Percentiles rank a stretch among this genome's conserved stretches.
Evolutionary conservation across 1,140 invertebrate species (phyloP).

Genomic region (Leptestheria dahalacensis): DNA sequence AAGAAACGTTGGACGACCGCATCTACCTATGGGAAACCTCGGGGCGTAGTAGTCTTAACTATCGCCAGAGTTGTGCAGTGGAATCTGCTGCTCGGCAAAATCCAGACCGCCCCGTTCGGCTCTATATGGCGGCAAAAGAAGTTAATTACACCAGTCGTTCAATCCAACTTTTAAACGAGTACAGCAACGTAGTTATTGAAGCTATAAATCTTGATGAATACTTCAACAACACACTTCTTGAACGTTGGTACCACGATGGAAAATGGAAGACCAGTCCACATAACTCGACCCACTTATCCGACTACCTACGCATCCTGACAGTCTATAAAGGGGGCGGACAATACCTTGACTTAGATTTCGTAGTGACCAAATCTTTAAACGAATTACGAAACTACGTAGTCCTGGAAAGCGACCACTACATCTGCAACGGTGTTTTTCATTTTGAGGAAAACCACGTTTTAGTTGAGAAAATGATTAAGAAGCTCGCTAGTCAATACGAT

Average conservation of each 20-base stretch:
- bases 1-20: background rate
- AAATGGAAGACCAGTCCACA: constrained; percentile 36
- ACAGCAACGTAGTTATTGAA: constrained; percentile 38
- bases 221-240: constrained; percentile 40
- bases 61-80: constrained; percentile 45
- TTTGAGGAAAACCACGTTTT: background rate
- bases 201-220: constrained; percentile 42
- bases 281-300: constrained; percentile 44
- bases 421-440: constrained; percentile 2
- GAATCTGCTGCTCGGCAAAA: constrained; percentile 47
- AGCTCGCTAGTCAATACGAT: background rate
- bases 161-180: constrained; percentile 19
- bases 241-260: constrained; percentile 38
- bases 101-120: constrained; percentile 33
- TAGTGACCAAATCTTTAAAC: constrained; percentile 36
- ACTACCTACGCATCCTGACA: constrained; percentile 50
- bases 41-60: constrained; percentile 28
- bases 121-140: background rate
- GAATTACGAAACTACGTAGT: background rate
- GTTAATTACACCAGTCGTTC: background rate
- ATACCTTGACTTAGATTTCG: constrained; percentile 59
- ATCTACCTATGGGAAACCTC: constrained; percentile 44
- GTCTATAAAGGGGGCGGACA: constrained; percentile 61
- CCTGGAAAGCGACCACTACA: background rate
- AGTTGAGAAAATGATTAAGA: background rate